Evolutionary conservation across 2,888 invertebrate genomes (phyloP), one percentile per base, ranked within the genome.

Genomic region (Rhabditoides inermis): DNA sequence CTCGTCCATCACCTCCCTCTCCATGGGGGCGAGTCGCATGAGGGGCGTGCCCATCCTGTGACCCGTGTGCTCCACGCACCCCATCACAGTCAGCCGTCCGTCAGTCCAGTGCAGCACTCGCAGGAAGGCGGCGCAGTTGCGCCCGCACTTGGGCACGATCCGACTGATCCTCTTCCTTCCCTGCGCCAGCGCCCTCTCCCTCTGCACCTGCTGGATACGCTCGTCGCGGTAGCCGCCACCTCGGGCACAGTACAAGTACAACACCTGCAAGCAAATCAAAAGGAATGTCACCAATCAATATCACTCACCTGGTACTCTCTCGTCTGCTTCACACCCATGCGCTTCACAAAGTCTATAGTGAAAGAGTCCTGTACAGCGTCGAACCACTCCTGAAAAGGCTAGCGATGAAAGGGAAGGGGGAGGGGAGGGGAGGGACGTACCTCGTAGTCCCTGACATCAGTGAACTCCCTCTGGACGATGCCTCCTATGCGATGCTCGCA

Each of bases 11-110:
- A 53, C 41, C n/a, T 53, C 53, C n/a, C 53, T 23, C 41, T 54
- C 54, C 2, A 28, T 3, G 32, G 10, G 39, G 10, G 42, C 37
- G 27, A 45, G 37, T 36, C 51, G 36, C 7, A 67, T 51, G 0
- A 64, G 44, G 2, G 64, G 56, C 5, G 64, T 64, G 27, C 67
- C 67, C 45, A 61, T 53, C n/a, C 67, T 56, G 45, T 67, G 67
- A 0, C 64, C 67, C 7, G 63, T 63, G 47, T 67, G 67, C 30
- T 67, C 67, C 5, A 64, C 56, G 37, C 52, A 56, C n/a, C 67
- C 67, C 28, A 58, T 53, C n/a, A 65, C 62, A 10, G 49, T 52
- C 12, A 59, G 32, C 5, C 45, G 42, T 2, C 59, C 56, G 28
- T 59, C 59, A n/a, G 37, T 39, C 59, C 59, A 59, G 35, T 56